Conservation (phyloP, 2,888 invertebrate species). For the Lypha dubia region DNA sequence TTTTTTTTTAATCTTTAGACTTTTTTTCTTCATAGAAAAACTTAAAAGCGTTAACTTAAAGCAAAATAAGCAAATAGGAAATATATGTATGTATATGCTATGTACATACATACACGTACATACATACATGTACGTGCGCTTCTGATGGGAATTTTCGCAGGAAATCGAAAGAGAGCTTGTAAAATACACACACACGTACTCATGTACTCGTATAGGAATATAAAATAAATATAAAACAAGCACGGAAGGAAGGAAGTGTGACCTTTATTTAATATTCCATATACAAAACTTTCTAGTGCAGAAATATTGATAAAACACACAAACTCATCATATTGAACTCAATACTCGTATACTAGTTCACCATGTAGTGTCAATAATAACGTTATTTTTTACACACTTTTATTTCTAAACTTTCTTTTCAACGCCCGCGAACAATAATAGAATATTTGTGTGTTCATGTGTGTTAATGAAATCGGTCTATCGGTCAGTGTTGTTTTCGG, state of each 20-base stretch:
- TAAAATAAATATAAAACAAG: constrained; percentile 1
- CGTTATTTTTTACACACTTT: not conserved
- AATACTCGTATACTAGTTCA: not conserved
- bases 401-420: not conserved
- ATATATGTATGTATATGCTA: too few relatives aligned
- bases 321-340: not conserved
- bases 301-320: not conserved
- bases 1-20: too few relatives aligned
- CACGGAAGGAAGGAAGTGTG: constrained; percentile 45
- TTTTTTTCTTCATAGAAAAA: too few relatives aligned
- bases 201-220: too few relatives aligned
- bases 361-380: not conserved
- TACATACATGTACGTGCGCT: not conserved
- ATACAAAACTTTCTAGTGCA: constrained; percentile 25
- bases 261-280: constrained; percentile 58
- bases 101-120: too few relatives aligned
- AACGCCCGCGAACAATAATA: not conserved
- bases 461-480: too few relatives aligned
- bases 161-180: not conserved
- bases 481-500: too few relatives aligned
- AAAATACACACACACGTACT: not conserved
- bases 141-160: not conserved
- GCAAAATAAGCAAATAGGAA: not conserved
- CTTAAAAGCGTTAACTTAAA: not conserved
- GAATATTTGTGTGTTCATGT: too few relatives aligned